A percentile compares a stretch with the other conserved stretches of the same genome.
Evolutionary conservation across 2,888 invertebrate genomes (phyloP).

Genomic region (Druceiella hillmani): DNA sequence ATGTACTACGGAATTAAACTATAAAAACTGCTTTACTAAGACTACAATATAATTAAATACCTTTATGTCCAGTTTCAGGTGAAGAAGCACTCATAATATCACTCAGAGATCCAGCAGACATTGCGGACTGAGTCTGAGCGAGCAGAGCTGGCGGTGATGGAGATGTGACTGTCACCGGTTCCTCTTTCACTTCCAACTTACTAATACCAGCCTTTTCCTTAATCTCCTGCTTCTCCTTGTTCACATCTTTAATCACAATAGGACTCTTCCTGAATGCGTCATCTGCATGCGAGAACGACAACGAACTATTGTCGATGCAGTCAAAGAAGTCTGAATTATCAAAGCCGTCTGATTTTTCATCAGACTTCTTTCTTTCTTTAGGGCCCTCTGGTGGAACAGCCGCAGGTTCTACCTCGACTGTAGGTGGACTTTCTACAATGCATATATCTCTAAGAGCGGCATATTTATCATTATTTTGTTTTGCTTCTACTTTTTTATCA

Average conservation of each 20-base stretch:
- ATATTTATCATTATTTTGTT: constrained; percentile 61
- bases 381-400: constrained; percentile 44
- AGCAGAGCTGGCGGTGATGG: constrained; percentile 43
- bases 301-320: constrained; percentile 48
- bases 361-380: constrained; percentile 46
- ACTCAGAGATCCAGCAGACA: constrained; percentile 58
- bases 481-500: constrained; percentile 31
- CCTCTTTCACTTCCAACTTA: constrained; percentile 28
- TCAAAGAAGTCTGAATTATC: constrained; percentile 50
- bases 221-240: constrained; percentile 34
- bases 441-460: constrained; percentile 77
- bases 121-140: too few relatives aligned
- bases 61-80: constrained; percentile 53
- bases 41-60: not conserved
- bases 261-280: constrained; percentile 50
- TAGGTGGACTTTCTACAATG: constrained; percentile 52
- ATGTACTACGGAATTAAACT: too few relatives aligned
- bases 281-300: constrained; percentile 46
- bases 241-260: constrained; percentile 28
- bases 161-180: constrained; percentile 26
- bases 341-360: constrained; percentile 49
- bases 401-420: constrained; percentile 44
- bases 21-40: not conserved
- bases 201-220: constrained; percentile 26
- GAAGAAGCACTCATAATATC: constrained; percentile 61